Base-by-base conservation (phyloP, 2,888 invertebrate species). In the Bombyx huttoni region DNA sequence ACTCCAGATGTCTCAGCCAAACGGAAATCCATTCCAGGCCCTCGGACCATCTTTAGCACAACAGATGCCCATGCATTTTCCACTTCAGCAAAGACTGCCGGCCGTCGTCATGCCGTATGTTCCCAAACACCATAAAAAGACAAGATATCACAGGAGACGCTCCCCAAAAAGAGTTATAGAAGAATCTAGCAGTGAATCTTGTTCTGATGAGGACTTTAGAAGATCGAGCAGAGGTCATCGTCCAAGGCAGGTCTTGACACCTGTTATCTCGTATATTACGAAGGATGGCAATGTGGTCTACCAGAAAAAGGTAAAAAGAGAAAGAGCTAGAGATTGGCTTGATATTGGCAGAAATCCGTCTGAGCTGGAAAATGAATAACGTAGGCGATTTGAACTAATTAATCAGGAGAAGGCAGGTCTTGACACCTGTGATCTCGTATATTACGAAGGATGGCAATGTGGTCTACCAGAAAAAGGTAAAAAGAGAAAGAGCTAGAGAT, bases 351-450 rank as follows among this genome's bases (percentile, higher is more conserved):
- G 59, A 33, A 64, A 56, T n/a, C 58, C 46, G 50, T 40, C 40
- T 2, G 40, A 40, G 0, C 12, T 40, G 8, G 8, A 8, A 40
- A 40, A 40, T 40, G 24, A 40, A 40, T 40, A 1, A 40, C 12
- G 40, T 40, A 7, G 12, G 40, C 40, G 8, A 24, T 24, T 24
- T 24, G 24, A 40, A 40, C 40, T 40, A 3, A 40, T 12, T 40
- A 40, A 7, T 12, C 12, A 40, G 7, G 9, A 63, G 66, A 13
- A 63, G 68, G 0, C 71, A 82, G 53, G 76, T 83, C 0, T 56
- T 87, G 2, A 85, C 82, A 7, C 86, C 86, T 1, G 81, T 87
- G 0, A 76, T 86, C 0, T 86, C 86, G 0, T 86, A 86, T 49
- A 73, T 87, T 0, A 85, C 84, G 0, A 78, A 78, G 49, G 78